Evolutionary conservation across 2,113 vertebrate genomes (phyloP), one percentile per base, ranked within the genome.

Genomic region (Boleophthalmus pectinirostris): DNA sequence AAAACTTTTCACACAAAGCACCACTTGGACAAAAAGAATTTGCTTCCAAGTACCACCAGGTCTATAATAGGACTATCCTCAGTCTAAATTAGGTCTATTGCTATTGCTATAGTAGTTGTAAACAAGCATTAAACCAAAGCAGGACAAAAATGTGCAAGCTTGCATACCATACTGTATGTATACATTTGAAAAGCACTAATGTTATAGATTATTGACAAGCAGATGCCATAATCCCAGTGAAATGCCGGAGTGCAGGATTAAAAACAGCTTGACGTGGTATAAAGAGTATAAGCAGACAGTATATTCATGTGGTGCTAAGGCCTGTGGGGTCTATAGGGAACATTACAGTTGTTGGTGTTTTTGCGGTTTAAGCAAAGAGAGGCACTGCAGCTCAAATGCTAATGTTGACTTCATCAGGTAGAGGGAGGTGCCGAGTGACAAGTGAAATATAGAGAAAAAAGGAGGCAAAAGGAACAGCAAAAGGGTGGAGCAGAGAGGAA

Each of bases 181-280:
- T 43, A 43, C 38, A 43, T 43, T 10, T 8, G 10, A 8, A 10
- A 43, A 43, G 10, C 38, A 43, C 38, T 43, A 43, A 6, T 10
- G 8, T 43, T 16, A 60, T 20, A 63, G 23, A 73, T 57, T 45
- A 33, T 25, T 72, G 69, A 54, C 12, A 70, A 79, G 72, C 78
- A 84, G 73, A 83, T 82, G 72, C 71, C 23, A 66, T 89, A 87
- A 89, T 86, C 78, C 73, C 11, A 29, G 46, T 69, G 75, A 65
- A 49, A 79, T 78, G 78, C 82, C 81, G 80, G 79, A 80, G 70
- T 66, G 70, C 54, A 76, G 86, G 82, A 87, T 87, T 87, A 84
- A 20, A 65, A 68, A 74, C 75, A 66, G 63, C 33, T 82, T 68
- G 73, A 82, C 64, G 72, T 53, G 69, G 68, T 77, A 66, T 43